Base-by-base conservation (phyloP, 2,797 vertebrate species). In the Artibeus jamaicensis region DNA sequence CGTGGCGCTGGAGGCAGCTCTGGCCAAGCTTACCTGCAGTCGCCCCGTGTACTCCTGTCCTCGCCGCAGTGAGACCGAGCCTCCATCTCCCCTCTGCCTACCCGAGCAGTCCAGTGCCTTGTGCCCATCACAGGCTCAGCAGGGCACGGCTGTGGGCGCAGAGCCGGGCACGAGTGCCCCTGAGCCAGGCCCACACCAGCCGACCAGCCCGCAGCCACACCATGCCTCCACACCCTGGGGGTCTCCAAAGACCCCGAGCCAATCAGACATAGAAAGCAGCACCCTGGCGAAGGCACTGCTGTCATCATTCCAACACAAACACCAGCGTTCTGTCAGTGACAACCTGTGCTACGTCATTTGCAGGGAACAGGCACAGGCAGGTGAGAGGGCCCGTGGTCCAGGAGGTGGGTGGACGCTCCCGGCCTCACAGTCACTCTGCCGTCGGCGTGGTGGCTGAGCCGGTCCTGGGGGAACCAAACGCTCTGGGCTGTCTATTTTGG, bases 401-500 rank as follows among this genome's bases (percentile, higher is more conserved):
- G 48, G 44, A 18, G 8, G 42, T 1, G 37, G 92, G 29, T 0
- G 9, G 67, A 42, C 0, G 6, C 6, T 8, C 59, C 10, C 1
- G 68, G 22, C 12, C 39, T 18, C 3, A 2, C 0, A 0, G 32
- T 14, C 44, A 26, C 59, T 76, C 65, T 0, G 0, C 19, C 21
- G 18, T 44, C n/a, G 9, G 32, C 1, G 0, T 8, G 0, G 9
- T 0, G 16, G 29, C 74, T 68, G 79, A 22, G 21, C 65, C 3
- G 1, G 42, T 39, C 90, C 77, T 0, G 0, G 15, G 50, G 46
- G 55, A 67, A 34, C 16, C n/a, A 5, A 7, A 0, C 2, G n/a
- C 88, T 53, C 29, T 0, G 0, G n/a, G 14, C n/a, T 93, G 71
- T 82, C 86, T 78, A 39, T 86, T 83, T 94, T n/a, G 55, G 89